Conservation (phyloP, 2,113 vertebrate species). For the Pedetes capensis region DNA sequence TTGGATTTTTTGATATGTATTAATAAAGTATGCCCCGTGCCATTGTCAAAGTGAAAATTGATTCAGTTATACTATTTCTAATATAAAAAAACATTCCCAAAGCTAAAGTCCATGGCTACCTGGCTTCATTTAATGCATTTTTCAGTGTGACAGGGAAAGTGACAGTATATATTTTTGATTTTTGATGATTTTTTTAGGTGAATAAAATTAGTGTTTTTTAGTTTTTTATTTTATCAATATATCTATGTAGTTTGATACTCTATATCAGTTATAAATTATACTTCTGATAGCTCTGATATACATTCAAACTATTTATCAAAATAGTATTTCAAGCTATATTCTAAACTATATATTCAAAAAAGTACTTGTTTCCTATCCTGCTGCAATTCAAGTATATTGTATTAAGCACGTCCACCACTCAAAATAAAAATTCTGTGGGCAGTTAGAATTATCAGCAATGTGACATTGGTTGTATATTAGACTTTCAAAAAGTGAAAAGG, state of each 20-base stretch:
- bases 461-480: not conserved
- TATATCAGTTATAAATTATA: not conserved
- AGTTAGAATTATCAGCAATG: not conserved
- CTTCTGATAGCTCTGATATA: not conserved
- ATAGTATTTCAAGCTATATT: not conserved
- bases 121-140: not conserved
- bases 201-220: not conserved
- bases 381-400: not conserved
- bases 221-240: conserved; percentile 13
- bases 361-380: not conserved
- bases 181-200: not conserved
- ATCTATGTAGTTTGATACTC: not conserved
- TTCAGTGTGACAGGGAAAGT: not conserved
- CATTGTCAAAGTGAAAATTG: conserved; percentile 41
- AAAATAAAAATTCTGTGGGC: not conserved
- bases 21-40: not conserved
- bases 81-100: conserved; percentile 4
- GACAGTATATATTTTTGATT: not conserved
- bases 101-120: not conserved
- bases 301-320: not conserved
- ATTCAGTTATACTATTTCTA: conserved; percentile 32
- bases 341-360: not conserved
- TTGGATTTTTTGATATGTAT: conserved; percentile 19
- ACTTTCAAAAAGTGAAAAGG: not conserved
- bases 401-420: not conserved